Evolutionary conservation across 1,140 invertebrate genomes (phyloP), one percentile per base, ranked within the genome.

Genomic region (Anagrus nilaparvatae): DNA sequence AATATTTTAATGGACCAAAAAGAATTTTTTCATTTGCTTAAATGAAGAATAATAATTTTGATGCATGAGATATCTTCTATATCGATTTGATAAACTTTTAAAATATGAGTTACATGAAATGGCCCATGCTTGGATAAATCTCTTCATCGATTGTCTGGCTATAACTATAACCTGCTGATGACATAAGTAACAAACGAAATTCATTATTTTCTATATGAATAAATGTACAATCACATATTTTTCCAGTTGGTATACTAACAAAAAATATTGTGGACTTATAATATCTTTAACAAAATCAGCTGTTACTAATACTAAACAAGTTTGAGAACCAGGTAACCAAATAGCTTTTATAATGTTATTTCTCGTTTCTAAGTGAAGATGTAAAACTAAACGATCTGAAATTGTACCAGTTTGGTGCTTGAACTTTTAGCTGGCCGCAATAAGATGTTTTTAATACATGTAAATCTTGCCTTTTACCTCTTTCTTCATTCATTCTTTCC

Each of bases 231-330:
- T 95, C 92, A 25, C 89, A 71, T 20, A 97, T 92, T 71, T 97
- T 97, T 27, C 93, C 94, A 54, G 86, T 88, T 0, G 94, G 91
- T n/a, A n/a, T 1, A 98, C 80, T 1, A 97, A 70, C 69, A 97
- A 97, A 63, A 88, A 90, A 59, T 93, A 96, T 59, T 91, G 84
- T 0, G 94, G 93, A 63, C 84, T 89, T 6, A 88, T 73, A 0
- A 85, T 79, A 63, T 97, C 92, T 72, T 97, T 97, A 5, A 99
- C 87, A 67, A 96, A 97, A 60, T 97, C 92, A 3, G 90, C 87
- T 0, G 94, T 97, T 0, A 97, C 82, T 1, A 98, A 67, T 2
- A 93, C 93, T 1, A 98, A 65, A 50, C 92, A 79, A 1, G 91
- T 96, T 63, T 96, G 92, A 0, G 88, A 91, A 0, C 91, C 93